phyloP scores from a whole-genome alignment of 1,140 invertebrate species.

The Aphelinus certus region DNA sequence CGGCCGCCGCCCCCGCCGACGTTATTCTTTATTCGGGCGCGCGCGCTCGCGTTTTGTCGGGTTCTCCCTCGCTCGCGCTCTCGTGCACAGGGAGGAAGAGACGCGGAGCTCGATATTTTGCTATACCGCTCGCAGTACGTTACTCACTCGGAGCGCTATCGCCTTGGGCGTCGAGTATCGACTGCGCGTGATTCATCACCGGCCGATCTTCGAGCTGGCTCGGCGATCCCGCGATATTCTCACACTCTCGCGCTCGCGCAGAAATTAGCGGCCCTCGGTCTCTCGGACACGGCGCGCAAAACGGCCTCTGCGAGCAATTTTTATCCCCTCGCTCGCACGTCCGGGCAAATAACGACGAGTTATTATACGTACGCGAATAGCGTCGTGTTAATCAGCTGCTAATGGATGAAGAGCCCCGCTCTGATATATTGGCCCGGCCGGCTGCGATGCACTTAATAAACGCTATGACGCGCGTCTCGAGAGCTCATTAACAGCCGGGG shows the following conservation, averaged over 20 bases:
- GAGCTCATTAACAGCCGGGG: no score
- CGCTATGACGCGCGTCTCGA: no score
- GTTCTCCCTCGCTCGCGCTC: background rate
- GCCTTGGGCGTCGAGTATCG: background rate
- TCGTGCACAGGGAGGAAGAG: background rate
- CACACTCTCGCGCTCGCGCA: conserved; percentile 4
- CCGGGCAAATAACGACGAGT: no score
- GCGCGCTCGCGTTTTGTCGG: background rate
- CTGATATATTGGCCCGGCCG: no score
- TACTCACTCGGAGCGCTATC: background rate
- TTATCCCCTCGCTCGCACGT: no score
- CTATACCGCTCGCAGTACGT: background rate
- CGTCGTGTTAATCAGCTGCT: no score
- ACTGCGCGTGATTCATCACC: background rate
- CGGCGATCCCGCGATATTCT: background rate
- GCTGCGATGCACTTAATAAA: no score
- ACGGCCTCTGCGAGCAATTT: no score
- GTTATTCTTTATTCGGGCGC: background rate
- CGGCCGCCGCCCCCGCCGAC: background rate
- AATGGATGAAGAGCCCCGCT: no score
- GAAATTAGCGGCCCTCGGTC: background rate
- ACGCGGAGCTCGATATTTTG: background rate
- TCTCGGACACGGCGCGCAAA: no score
- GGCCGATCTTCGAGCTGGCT: background rate
- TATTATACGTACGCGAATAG: no score